Evolutionary conservation across 2,888 invertebrate genomes (phyloP), one percentile per base, ranked within the genome.

Genomic region (Busseola fusca): DNA sequence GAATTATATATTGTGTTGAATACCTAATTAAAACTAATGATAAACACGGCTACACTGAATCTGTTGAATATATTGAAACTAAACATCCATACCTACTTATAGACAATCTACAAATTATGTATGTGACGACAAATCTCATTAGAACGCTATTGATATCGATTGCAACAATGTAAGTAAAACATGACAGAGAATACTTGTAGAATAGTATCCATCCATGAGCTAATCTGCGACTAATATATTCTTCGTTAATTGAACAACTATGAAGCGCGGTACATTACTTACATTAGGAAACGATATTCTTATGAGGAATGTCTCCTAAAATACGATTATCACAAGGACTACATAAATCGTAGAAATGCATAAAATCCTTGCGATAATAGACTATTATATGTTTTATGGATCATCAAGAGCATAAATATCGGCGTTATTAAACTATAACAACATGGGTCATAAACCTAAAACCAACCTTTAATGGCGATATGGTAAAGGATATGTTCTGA

Each of bases 401-500:
- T 86, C 82, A 86, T 86, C 76, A 78, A 84, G 80, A 86, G 82
- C 85, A 87, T 87, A 85, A 84, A 89, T 88, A 87, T 85, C 72
- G 73, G 82, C 81, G 73, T 81, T 81, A 87, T 87, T 85, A 89
- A 86, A 84, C 75, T 84, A 80, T 84, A 83, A 84, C 73, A 80
- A 87, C 78, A 86, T 86, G 86, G 81, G 74, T 81, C 88, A 86
- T 90, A 91, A 91, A 91, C 88, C 84, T 86, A 88, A 90, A 90
- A 85, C 86, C 87, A 86, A 87, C 84, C 71, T 87, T 86, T 87
- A 86, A 85, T 83, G 86, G 83, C 86, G 93, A 93, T 93, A 93
- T 93, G 92, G 87, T 87, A 84, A 85, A 87, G 87, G 93, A 93
- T 92, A 93, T 93, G 92, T 88, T 79, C 72, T 60, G 78, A 81